phyloP scores from a whole-genome alignment of 2,888 invertebrate genomes.

The Smittia sp. region DNA sequence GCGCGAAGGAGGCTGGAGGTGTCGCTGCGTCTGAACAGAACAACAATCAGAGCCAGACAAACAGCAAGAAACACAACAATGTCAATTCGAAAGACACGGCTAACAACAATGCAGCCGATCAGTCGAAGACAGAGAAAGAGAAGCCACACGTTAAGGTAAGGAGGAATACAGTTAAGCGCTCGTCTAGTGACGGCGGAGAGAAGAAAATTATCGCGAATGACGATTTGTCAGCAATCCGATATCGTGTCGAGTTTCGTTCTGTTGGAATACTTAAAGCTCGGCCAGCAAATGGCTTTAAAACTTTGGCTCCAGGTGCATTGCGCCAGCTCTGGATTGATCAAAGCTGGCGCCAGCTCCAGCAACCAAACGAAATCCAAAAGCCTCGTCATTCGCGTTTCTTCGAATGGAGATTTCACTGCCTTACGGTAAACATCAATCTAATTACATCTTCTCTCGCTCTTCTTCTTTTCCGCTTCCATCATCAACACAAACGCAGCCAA shows the following conservation, averaged over 20 bases:
- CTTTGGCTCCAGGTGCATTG: too few species aligned
- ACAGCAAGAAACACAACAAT: slow-evolving; percentile 62
- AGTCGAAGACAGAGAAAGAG: slow-evolving; percentile 61
- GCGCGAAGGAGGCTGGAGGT: slow-evolving; percentile 44
- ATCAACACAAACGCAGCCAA: slow-evolving; percentile 57
- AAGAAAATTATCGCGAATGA: background rate
- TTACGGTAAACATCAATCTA: slow-evolving; percentile 13
- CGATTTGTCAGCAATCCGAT: too few species aligned
- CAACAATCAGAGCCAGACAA: slow-evolving; percentile 52
- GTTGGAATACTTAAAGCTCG: too few species aligned
- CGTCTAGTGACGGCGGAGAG: background rate
- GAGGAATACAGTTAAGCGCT: slow-evolving; percentile 14
- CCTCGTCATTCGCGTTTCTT: background rate
- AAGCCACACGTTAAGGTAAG: slow-evolving; percentile 57
- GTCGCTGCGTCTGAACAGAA: slow-evolving; percentile 42
- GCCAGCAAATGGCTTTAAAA: too few species aligned
- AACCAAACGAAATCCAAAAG: background rate
- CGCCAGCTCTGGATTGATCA: too few species aligned
- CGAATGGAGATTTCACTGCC: background rate
- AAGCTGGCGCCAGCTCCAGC: too few species aligned
- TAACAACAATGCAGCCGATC: slow-evolving; percentile 58
- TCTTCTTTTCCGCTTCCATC: slow-evolving; percentile 5
- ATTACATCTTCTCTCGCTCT: slow-evolving; percentile 26
- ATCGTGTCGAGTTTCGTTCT: too few species aligned
- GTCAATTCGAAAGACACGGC: slow-evolving; percentile 48